A percentile compares a stretch with the other conserved stretches of the same genome.
phyloP scores from a whole-genome alignment of 2,113 vertebrate genomes.

The Paradoxurus hermaphroditus region DNA sequence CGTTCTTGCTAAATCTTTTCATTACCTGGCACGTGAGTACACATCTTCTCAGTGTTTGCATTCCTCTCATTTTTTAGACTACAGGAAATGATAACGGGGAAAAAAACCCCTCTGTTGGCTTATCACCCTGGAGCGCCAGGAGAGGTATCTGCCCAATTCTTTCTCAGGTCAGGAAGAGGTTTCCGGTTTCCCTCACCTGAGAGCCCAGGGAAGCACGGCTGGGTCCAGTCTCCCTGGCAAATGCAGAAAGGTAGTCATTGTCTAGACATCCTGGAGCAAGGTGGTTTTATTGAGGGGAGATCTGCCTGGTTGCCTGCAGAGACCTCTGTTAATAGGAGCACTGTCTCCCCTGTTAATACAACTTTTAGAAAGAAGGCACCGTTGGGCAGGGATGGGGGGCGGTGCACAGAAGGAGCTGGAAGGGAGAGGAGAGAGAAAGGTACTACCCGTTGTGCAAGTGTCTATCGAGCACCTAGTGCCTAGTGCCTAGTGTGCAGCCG shows the following conservation, averaged over 20 bases:
- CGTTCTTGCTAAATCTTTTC: slow-evolving; percentile 53
- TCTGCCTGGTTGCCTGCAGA: not conserved
- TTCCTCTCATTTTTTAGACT: slow-evolving; percentile 69
- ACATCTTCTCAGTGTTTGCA: slow-evolving; percentile 43
- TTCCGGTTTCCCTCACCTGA: not conserved
- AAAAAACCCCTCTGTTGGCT: not conserved
- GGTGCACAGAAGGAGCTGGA: not conserved
- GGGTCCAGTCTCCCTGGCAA: not conserved
- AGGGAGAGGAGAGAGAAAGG: not conserved
- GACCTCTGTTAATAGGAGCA: not conserved
- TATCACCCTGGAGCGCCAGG: not conserved
- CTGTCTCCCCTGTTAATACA: not conserved
- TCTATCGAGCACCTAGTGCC: not conserved
- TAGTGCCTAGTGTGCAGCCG: not conserved
- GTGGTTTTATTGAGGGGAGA: not conserved
- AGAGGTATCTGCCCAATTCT: slow-evolving; percentile 25
- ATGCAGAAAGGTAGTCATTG: not conserved
- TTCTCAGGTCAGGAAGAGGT: not conserved
- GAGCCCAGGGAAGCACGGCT: not conserved
- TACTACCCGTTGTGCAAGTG: not conserved
- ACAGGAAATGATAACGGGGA: slow-evolving; percentile 38
- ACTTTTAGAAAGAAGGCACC: not conserved
- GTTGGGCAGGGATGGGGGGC: not conserved
- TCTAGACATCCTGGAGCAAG: not conserved
- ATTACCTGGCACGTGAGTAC: slow-evolving; percentile 37